These are phyloP conservation scores for Heliconius sara DNA, from an alignment of 2,888 invertebrate species.

Conservation along the genomic window DNA sequence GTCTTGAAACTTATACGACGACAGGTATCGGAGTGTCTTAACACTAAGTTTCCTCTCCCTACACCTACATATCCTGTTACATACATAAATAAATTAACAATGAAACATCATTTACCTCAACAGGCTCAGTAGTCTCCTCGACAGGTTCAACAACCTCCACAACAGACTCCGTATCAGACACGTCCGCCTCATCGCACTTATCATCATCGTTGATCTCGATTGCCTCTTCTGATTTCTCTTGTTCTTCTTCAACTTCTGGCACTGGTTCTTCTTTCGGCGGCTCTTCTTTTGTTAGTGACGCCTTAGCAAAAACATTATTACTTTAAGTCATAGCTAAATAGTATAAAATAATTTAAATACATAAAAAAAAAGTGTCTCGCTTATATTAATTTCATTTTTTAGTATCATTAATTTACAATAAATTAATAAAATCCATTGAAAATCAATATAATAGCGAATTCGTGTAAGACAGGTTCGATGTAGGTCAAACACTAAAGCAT, in stretches of 20 bases:
- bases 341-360: neutral
- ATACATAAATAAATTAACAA: too few species aligned
- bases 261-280: constrained; percentile 54
- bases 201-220: constrained; percentile 73
- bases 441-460: too few species aligned
- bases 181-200: constrained; percentile 68
- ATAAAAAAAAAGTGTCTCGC: neutral
- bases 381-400: too few species aligned
- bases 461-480: too few species aligned
- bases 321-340: neutral
- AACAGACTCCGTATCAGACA: constrained; percentile 72
- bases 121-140: constrained; percentile 55
- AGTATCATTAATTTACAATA: too few species aligned
- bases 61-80: too few species aligned
- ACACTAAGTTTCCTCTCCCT: too few species aligned
- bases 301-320: constrained; percentile 53
- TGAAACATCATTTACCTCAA: constrained; percentile 58
- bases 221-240: constrained; percentile 64
- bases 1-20: neutral
- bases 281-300: constrained; percentile 68
- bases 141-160: constrained; percentile 70
- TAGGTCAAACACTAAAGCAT: too few species aligned
- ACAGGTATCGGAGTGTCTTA: neutral
- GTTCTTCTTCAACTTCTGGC: constrained; percentile 53
- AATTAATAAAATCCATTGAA: too few species aligned